Percentiles rank a stretch among this genome's conserved stretches.
phyloP scores from a whole-genome alignment of 92 coral and sea anemone species.

The Hydrozoanthus gracilis region DNA sequence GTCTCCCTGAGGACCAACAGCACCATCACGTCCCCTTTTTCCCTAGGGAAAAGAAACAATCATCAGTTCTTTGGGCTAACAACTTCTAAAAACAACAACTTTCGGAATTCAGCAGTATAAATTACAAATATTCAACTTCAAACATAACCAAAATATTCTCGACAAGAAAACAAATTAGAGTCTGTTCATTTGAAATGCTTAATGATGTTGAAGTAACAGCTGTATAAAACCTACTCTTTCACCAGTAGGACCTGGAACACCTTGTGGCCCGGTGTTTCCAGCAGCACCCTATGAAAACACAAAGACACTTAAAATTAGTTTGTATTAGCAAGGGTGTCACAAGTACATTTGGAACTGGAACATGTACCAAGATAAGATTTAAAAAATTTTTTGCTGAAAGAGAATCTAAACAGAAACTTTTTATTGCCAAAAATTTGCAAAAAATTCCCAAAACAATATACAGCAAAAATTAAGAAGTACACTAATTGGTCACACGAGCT shows the following conservation, averaged over 20 bases:
- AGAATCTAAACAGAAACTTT: background rate
- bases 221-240: background rate
- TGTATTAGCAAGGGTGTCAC: background rate
- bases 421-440: too few species aligned
- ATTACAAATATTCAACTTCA: background rate
- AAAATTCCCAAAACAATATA: too few species aligned
- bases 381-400: background rate
- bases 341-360: too few species aligned
- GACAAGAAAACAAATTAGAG: background rate
- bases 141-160: too few species aligned
- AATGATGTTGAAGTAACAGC: background rate
- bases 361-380: background rate
- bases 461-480: too few species aligned
- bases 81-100: background rate
- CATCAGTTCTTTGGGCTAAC: background rate
- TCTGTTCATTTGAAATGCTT: background rate
- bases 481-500: too few species aligned
- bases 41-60: background rate
- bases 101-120: background rate
- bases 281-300: background rate
- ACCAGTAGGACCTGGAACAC: background rate
- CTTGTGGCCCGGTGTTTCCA: background rate
- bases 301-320: background rate
- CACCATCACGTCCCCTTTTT: slow-evolving; percentile 22
- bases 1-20: slow-evolving; percentile 30